A percentile compares a stretch with the other conserved stretches of the same genome.
Evolutionary conservation across 1,140 invertebrate species (phyloP).

Genomic region (Penaeus vannamei): DNA sequence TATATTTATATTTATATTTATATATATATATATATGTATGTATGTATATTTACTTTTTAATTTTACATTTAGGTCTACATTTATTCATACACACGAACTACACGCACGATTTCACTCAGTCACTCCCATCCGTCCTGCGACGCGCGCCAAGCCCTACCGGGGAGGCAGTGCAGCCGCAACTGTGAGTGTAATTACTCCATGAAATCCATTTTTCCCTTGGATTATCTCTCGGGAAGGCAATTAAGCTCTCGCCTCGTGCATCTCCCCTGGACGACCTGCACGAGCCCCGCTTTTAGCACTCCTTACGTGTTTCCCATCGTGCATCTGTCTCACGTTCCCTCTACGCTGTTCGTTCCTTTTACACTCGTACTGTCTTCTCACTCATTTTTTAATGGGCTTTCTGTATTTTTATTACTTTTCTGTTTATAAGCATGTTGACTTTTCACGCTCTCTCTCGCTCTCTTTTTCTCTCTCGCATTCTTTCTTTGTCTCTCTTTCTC

Average conservation of each 20-base stretch:
- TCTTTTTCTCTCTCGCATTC: not conserved
- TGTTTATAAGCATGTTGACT: not conserved
- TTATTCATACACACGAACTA: not conserved
- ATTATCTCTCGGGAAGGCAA: too few relatives aligned
- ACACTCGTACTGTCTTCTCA: not conserved
- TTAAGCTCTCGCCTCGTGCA: too few relatives aligned
- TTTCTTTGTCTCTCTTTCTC: not conserved
- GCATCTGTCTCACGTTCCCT: not conserved
- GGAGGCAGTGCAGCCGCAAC: conserved; percentile 64
- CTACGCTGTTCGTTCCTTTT: not conserved
- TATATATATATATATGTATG: not conserved
- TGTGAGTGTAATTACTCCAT: too few relatives aligned
- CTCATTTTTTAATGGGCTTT: not conserved
- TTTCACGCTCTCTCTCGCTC: not conserved
- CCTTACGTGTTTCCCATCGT: not conserved
- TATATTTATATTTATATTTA: not conserved
- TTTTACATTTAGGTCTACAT: not conserved
- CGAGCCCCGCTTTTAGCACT: conserved; percentile 17
- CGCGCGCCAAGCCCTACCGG: not conserved
- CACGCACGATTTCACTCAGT: not conserved
- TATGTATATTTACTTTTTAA: not conserved
- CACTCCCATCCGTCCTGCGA: not conserved
- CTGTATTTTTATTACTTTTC: not conserved
- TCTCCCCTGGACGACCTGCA: too few relatives aligned
- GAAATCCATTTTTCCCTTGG: too few relatives aligned